Percentiles rank a stretch among this genome's conserved stretches.
phyloP scores from a whole-genome alignment of 2,113 vertebrate species.

The Sebastes schlegelii region DNA sequence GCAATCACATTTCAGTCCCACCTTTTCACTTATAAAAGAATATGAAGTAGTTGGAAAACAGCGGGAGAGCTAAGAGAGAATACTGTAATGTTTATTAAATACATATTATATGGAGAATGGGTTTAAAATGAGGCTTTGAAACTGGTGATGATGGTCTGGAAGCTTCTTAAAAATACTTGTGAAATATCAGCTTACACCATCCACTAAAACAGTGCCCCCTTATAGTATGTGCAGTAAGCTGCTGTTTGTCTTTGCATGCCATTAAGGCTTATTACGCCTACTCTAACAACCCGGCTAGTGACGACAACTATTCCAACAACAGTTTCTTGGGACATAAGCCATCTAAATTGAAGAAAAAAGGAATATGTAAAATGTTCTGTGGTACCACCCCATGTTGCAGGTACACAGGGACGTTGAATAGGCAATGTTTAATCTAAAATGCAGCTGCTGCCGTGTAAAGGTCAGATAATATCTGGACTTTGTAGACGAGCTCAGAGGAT shows the following conservation, averaged over 20 bases:
- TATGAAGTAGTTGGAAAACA: neutral
- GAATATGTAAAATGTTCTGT: neutral
- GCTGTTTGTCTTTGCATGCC: constrained; percentile 17
- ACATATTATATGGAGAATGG: neutral
- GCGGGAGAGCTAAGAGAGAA: neutral
- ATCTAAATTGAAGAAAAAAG: neutral
- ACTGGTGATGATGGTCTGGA: neutral
- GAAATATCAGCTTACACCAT: neutral
- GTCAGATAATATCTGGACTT: neutral
- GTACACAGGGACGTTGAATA: neutral
- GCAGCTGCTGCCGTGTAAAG: neutral
- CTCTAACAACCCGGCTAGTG: neutral
- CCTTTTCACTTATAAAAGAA: neutral
- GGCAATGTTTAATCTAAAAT: neutral
- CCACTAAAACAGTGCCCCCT: neutral
- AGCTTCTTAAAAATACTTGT: neutral
- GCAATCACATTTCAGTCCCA: neutral
- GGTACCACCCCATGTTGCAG: neutral
- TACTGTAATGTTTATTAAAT: neutral
- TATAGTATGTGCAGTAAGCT: neutral
- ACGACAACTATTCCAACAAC: neutral
- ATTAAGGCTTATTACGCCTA: neutral
- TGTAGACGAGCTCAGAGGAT: neutral
- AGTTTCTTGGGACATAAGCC: neutral
- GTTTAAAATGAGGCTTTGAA: neutral